Base-by-base conservation (phyloP, 2,113 vertebrate genomes). In the Gulo gulo region DNA sequence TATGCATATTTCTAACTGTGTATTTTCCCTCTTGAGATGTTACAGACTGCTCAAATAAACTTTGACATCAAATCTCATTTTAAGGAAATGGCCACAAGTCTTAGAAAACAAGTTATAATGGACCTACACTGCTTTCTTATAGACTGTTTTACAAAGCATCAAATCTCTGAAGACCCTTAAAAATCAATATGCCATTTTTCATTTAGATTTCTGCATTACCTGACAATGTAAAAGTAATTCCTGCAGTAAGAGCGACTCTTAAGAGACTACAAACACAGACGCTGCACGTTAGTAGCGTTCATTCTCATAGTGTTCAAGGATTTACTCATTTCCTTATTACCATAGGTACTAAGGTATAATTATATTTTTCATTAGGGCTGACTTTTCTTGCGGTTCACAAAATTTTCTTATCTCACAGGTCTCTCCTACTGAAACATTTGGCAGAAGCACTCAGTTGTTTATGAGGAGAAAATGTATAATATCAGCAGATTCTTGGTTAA, bases 151-250 rank as follows among this genome's bases (percentile, higher is more conserved):
- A 78, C 10, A 52, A 24, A 91, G 31, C n/a, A 82, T 20, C 26
- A 45, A 90, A 36, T 13, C 45, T 84, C 80, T 80, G 55, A 96
- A 83, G 83, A 67, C 29, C 39, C 47, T 84, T 57, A 81, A 29
- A 92, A 85, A 96, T 94, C 88, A 88, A 88, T 71, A 65, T 76
- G 29, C 69, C 34, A 76, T 95, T 96, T 81, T 69, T 57, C 65
- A 90, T 92, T 61, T 94, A 80, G 26, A 88, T 93, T 92, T 79
- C 57, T 57, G 16, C 20, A 67, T 80, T 97, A 80, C 4, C 29
- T 69, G 50, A 92, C 34, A 74, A 87, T 13, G 5, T 79, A 34
- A 55, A 69, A 71, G 23, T 42, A 90, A 50, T 47, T 93, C 20
- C 57, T 65, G 11, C 24, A 93, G 81, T 57, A 93, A 63, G 36